Evolutionary conservation across 2,797 vertebrate species (phyloP).

Genomic region (Miichthys miiuy): DNA sequence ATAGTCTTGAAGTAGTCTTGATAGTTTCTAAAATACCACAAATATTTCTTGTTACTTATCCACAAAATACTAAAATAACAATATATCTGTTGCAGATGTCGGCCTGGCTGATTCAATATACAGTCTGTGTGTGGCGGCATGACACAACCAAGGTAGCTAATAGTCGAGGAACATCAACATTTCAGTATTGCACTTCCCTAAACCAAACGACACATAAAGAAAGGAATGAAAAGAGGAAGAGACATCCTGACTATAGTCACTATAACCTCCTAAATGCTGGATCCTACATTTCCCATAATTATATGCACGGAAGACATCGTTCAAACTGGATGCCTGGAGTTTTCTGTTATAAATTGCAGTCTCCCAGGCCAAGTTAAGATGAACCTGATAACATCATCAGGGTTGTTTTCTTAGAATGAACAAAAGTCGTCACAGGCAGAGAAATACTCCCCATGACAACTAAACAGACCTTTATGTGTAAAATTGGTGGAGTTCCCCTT

Average conservation of each 20-base stretch:
- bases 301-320: not conserved
- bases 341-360: not conserved
- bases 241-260: not conserved
- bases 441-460: slow-evolving; percentile 11
- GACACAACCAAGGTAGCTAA: too few relatives aligned
- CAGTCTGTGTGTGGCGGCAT: not conserved
- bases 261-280: not conserved
- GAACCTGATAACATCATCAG: slow-evolving; percentile 1
- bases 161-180: not conserved
- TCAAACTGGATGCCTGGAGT: not conserved
- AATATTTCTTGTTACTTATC: not conserved
- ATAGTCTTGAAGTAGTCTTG: not conserved
- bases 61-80: not conserved
- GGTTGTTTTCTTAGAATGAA: slow-evolving; percentile 22
- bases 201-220: not conserved
- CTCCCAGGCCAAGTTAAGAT: slow-evolving; percentile 10
- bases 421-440: not conserved
- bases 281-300: not conserved
- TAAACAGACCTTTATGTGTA: slow-evolving; percentile 29
- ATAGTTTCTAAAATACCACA: slow-evolving; percentile 3
- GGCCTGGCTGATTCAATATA: not conserved
- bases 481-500: slow-evolving; percentile 27
- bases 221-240: not conserved
- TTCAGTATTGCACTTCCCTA: not conserved
- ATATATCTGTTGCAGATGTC: not conserved